Evolutionary conservation across 2,113 vertebrate species (phyloP).

Genomic region (Oreochromis niloticus): DNA sequence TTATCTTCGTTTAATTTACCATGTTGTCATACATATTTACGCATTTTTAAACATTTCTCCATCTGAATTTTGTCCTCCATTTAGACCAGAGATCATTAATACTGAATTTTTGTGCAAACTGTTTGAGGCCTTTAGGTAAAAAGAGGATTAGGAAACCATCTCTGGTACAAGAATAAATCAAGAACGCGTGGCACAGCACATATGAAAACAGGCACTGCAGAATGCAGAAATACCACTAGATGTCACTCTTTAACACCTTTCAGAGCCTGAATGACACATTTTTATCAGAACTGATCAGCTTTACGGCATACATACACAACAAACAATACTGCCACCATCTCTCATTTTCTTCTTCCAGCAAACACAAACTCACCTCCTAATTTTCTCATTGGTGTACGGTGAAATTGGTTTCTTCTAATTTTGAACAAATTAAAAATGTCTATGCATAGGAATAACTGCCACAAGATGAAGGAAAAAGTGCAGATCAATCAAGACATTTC

Average conservation of each 20-base stretch:
- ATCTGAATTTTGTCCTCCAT: neutral
- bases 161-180: neutral
- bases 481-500: neutral
- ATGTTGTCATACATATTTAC: neutral
- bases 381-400: neutral
- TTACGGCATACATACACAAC: neutral
- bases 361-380: neutral
- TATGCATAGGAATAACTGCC: neutral
- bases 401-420: neutral
- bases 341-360: neutral
- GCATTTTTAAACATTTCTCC: neutral
- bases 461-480: neutral
- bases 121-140: neutral
- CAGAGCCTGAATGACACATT: neutral
- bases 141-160: neutral
- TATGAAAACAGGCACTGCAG: neutral
- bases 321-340: neutral
- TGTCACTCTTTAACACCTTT: neutral
- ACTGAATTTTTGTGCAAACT: neutral
- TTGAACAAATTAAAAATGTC: neutral
- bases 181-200: neutral
- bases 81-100: neutral
- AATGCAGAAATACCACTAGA: neutral
- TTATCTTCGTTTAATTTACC: fast-evolving
- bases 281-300: neutral